Conservation (phyloP, 2,888 invertebrate genomes). For the Tachina fera region DNA sequence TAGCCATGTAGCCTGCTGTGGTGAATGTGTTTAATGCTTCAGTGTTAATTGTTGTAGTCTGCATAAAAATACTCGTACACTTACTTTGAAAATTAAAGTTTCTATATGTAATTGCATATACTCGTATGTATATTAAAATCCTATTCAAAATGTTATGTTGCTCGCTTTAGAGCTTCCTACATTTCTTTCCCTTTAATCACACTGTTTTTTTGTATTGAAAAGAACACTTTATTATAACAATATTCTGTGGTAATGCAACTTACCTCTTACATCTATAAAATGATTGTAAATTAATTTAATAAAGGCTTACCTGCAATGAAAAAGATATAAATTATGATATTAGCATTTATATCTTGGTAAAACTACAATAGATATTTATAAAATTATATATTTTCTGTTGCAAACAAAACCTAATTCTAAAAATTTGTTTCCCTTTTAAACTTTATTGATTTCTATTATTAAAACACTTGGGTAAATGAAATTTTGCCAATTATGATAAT, state of each 20-base stretch:
- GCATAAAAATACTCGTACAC: too few species aligned
- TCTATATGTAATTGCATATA: too few species aligned
- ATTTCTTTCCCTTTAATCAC: too few species aligned
- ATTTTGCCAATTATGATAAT: slow-evolving; percentile 62
- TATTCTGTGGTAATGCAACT: background rate
- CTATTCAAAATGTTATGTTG: too few species aligned
- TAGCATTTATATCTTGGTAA: background rate
- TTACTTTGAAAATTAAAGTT: too few species aligned
- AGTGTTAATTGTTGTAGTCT: too few species aligned
- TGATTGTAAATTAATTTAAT: slow-evolving; percentile 1
- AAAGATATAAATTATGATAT: slow-evolving; percentile 9
- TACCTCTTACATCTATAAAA: slow-evolving; percentile 6
- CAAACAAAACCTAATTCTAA: slow-evolving; percentile 2
- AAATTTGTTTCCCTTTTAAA: slow-evolving; percentile 6
- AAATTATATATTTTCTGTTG: background rate
- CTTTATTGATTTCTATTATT: slow-evolving; percentile 49
- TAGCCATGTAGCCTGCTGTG: too few species aligned
- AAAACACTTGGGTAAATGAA: slow-evolving; percentile 58
- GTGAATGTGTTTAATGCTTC: too few species aligned
- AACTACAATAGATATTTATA: background rate
- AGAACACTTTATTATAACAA: too few species aligned
- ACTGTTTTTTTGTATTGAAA: too few species aligned
- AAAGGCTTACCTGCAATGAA: slow-evolving; percentile 58
- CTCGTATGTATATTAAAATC: too few species aligned
- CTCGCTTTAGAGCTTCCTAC: too few species aligned